Percentiles rank a stretch among this genome's conserved stretches.
phyloP scores from a whole-genome alignment of 2,888 invertebrate species.

The Pachydiplax longipennis region DNA sequence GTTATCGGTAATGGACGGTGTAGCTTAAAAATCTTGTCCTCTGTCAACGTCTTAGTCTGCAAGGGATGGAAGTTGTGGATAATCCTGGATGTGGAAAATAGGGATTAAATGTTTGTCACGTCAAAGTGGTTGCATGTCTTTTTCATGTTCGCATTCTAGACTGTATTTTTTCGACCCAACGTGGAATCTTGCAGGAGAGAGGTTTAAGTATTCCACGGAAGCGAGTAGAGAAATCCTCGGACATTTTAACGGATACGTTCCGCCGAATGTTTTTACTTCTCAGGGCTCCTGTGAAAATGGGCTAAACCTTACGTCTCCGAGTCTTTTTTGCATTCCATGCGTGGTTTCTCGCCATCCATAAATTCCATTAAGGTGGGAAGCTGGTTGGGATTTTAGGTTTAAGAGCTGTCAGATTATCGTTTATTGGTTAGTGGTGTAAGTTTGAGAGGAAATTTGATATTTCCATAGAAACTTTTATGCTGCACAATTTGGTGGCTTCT shows the following conservation, averaged over 20 bases:
- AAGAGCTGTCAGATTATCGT: neutral
- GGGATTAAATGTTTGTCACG: neutral
- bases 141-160: neutral
- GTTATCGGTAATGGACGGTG: neutral
- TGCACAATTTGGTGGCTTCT: too few relatives aligned
- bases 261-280: neutral
- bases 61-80: neutral
- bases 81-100: neutral
- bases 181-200: neutral
- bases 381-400: neutral
- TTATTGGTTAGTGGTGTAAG: too few relatives aligned
- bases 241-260: neutral
- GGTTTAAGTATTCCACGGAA: neutral
- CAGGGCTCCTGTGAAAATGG: neutral
- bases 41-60: neutral
- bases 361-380: neutral
- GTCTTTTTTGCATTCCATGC: constrained; percentile 49
- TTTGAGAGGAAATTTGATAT: too few relatives aligned
- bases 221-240: neutral
- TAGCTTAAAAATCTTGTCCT: neutral
- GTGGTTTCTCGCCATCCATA: neutral
- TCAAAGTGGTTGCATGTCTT: neutral
- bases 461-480: too few relatives aligned
- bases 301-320: neutral
- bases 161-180: neutral